Conservation (phyloP, 1,140 invertebrate species). For the Polyergus mexicanus region DNA sequence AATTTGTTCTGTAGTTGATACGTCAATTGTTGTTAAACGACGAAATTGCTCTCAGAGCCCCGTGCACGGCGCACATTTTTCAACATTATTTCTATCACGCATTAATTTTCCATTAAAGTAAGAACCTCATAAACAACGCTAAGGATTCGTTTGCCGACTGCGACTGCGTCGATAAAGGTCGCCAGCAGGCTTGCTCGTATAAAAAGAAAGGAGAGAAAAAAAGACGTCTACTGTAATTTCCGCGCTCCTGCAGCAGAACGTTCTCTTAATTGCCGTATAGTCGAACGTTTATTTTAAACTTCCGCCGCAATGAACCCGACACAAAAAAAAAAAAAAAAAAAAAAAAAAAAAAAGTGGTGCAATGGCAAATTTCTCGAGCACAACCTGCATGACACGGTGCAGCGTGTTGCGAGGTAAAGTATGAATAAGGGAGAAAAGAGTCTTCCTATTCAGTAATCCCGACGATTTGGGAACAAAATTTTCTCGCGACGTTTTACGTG, state of each 20-base stretch:
- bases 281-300: conserved; percentile 59
- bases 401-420: conserved; percentile 18
- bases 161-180: conserved; percentile 50
- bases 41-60: neutral
- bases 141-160: conserved; percentile 32
- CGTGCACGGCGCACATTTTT: neutral
- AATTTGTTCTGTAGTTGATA: neutral
- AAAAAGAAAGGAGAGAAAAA: conserved; percentile 20
- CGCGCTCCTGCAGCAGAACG: conserved; percentile 48
- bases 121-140: conserved; percentile 21
- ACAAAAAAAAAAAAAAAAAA: neutral
- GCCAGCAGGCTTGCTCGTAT: conserved; percentile 23
- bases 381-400: conserved; percentile 1
- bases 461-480: conserved; percentile 16
- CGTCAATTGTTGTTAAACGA: neutral
- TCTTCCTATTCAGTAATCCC: conserved; percentile 16
- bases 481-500: neutral
- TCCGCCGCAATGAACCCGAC: conserved; percentile 50
- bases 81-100: neutral
- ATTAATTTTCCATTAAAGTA: conserved; percentile 40
- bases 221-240: conserved; percentile 41
- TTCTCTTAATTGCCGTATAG: conserved; percentile 47
- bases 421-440: conserved; percentile 5
- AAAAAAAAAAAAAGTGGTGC: neutral
- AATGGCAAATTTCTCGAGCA: conserved; percentile 34